Conservation (phyloP, 2,113 vertebrate species). For the Struthio camelus region DNA sequence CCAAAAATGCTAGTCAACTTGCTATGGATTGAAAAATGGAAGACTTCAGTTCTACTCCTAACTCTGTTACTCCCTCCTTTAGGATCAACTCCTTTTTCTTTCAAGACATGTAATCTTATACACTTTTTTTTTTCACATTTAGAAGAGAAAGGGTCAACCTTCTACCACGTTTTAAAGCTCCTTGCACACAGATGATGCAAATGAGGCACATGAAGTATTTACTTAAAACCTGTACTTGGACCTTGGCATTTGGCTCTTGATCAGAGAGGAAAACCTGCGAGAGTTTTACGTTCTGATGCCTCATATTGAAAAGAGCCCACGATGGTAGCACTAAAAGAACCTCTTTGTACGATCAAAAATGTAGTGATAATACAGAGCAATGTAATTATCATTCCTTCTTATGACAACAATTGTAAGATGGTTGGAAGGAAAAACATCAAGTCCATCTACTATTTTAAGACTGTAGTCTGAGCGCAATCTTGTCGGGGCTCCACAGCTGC, state of each 20-base stretch:
- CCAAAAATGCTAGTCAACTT: fast-evolving
- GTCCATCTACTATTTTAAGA: not conserved
- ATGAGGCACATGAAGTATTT: not conserved
- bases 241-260: not conserved
- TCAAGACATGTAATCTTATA: not conserved
- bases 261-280: not conserved
- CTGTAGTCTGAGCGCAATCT: not conserved
- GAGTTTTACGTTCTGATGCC: not conserved
- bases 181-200: not conserved
- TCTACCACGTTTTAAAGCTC: not conserved
- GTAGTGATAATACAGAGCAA: not conserved
- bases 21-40: not conserved
- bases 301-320: not conserved
- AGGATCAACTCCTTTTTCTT: not conserved
- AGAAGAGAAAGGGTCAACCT: not conserved
- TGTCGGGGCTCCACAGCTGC: not conserved
- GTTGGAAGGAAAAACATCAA: not conserved
- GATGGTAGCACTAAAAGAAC: not conserved
- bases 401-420: not conserved
- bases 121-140: not conserved
- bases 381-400: not conserved
- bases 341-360: not conserved
- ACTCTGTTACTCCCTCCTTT: not conserved
- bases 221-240: not conserved
- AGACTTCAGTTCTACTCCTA: not conserved